Evolutionary conservation across 2,888 invertebrate species (phyloP), one percentile per base, ranked within the genome.

Genomic region (Drosophila mayaguana): DNA sequence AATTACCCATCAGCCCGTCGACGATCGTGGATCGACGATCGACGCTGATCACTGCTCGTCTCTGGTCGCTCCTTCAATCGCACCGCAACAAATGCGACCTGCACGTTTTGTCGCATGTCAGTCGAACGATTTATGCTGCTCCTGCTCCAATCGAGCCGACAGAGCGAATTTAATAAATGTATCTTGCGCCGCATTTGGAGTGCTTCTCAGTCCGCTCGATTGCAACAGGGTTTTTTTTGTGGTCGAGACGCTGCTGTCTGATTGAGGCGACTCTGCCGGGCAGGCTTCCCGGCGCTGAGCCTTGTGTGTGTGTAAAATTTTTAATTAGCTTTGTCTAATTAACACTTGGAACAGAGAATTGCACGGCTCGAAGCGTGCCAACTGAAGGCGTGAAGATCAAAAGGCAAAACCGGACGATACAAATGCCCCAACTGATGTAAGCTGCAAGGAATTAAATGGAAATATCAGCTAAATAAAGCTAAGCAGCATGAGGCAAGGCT

Each of bases 21-120:
- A 36, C 36, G 65, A 63, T 61, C 69, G 42, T 38, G 1, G 62
- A 50, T 63, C 67, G 59, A 14, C 81, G 74, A 4, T 73, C 67
- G 65, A 34, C 67, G 42, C 32, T 48, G 73, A 51, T 54, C 65
- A 67, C 18, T 28, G 63, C 40, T 63, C 48, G 53, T 63, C 56
- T 65, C n/a, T 50, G 48, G 61, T 46, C 74, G 40, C 36, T 57
- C 46, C 45, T 70, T 86, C 86, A 86, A 86, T 86, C 86, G 88
- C 57, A 84, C 86, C 86, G 86, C 89, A 74, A n/a, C 69, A 62
- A 87, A 78, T 88, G 81, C 69, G 83, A 75, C 75, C 81, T 80
- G 80, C 89, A 73, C 82, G 82, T 86, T 90, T 90, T 91, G 90
- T 91, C 90, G 91, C 91, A 89, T 90, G 90, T 90, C 90, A 91